Percentiles rank a stretch among this genome's conserved stretches.
Evolutionary conservation across 2,797 vertebrate genomes (phyloP).

Genomic region (Hypotaenidia philippensis): DNA sequence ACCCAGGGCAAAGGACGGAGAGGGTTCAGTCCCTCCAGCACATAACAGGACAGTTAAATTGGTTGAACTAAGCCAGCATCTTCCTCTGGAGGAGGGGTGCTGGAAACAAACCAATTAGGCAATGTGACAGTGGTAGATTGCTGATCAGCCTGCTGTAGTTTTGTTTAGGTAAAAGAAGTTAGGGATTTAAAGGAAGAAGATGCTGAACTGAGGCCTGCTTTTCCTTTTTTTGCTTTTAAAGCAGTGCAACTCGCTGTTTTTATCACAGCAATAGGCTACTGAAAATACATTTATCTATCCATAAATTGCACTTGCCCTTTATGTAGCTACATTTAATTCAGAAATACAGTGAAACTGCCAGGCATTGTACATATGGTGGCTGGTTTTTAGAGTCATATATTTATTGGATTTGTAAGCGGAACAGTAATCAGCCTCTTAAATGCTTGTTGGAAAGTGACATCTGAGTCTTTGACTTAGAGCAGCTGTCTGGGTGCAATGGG

Average conservation of each 20-base stretch:
- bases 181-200: background rate
- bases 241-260: background rate
- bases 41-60: background rate
- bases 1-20: background rate
- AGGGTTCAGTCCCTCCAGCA: background rate
- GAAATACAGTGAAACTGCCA: background rate
- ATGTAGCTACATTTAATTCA: background rate
- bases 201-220: background rate
- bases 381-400: background rate
- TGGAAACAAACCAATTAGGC: background rate
- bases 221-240: background rate
- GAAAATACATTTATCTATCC: background rate
- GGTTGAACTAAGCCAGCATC: background rate
- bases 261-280: background rate
- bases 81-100: background rate
- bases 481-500: rapidly evolving
- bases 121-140: background rate
- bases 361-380: rapidly evolving
- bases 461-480: background rate
- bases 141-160: background rate
- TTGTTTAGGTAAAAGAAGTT: background rate
- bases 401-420: background rate
- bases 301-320: background rate
- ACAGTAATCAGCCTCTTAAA: background rate
- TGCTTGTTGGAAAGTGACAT: background rate